phyloP scores from a whole-genome alignment of 2,113 vertebrate genomes.

The Rhodinocichla rosea region DNA sequence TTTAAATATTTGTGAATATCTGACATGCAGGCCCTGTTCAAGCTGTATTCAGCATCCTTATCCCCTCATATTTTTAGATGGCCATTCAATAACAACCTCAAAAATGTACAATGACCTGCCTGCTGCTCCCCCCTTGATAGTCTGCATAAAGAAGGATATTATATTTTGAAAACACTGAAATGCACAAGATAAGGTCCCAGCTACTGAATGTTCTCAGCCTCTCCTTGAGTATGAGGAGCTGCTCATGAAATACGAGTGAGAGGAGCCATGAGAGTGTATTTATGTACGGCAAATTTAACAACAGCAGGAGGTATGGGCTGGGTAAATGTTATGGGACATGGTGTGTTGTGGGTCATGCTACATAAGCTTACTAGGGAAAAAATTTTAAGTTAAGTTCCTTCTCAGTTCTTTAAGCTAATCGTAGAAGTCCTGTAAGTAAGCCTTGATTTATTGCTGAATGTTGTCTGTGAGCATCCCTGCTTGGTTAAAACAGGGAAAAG shows the following conservation, averaged over 20 bases:
- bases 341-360: not conserved
- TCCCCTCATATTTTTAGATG: not conserved
- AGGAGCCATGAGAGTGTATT: not conserved
- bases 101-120: not conserved
- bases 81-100: not conserved
- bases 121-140: not conserved
- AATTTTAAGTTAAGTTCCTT: not conserved
- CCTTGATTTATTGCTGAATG: not conserved
- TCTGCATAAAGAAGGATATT: not conserved
- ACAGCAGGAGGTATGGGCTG: not conserved
- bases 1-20: not conserved
- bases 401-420: not conserved
- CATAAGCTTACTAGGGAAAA: not conserved
- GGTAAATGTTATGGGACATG: not conserved
- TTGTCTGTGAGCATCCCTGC: not conserved
- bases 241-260: not conserved
- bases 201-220: not conserved
- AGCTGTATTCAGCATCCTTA: not conserved
- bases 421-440: not conserved
- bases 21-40: not conserved
- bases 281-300: not conserved
- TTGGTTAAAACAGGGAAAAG: not conserved
- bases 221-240: not conserved
- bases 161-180: not conserved
- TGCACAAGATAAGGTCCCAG: not conserved